Conservation (phyloP, 64 coral and sea anemone species). For the Pocillopora verrucosa region DNA sequence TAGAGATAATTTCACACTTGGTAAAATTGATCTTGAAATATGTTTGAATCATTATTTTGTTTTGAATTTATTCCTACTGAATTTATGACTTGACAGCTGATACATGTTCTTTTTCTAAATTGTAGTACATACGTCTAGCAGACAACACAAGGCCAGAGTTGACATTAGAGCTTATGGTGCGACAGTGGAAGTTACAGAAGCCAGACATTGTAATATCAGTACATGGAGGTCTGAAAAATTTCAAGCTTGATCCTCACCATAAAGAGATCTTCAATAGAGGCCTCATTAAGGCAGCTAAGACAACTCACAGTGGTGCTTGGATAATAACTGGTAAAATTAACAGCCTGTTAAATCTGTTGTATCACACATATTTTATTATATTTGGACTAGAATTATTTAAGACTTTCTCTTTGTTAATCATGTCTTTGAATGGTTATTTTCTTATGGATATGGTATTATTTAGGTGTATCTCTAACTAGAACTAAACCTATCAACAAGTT, state of each 20-base stretch:
- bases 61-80: too few relatives aligned
- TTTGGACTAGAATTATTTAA: too few relatives aligned
- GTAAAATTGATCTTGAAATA: too few relatives aligned
- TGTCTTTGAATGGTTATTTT: too few relatives aligned
- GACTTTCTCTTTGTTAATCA: too few relatives aligned
- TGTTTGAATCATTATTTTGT: too few relatives aligned
- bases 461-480: too few relatives aligned
- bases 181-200: constrained; percentile 58
- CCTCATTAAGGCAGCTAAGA: constrained; percentile 64
- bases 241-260: constrained; percentile 54
- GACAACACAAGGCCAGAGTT: constrained; percentile 55
- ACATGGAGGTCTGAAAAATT: constrained; percentile 63
- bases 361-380: too few relatives aligned
- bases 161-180: constrained; percentile 48
- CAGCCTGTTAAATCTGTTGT: neutral
- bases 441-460: too few relatives aligned
- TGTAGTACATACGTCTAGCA: constrained; percentile 61
- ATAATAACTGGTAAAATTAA: constrained; percentile 51
- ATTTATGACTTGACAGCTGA: neutral
- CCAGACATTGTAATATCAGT: constrained; percentile 67
- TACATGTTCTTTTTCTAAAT: neutral
- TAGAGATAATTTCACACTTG: too few relatives aligned
- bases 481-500: too few relatives aligned
- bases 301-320: constrained; percentile 63
- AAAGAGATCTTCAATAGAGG: constrained; percentile 76